A percentile compares a stretch with the other conserved stretches of the same genome.
Evolutionary conservation across 1,140 invertebrate species (phyloP).

Genomic region (Trichomalopsis sarcophagae): DNA sequence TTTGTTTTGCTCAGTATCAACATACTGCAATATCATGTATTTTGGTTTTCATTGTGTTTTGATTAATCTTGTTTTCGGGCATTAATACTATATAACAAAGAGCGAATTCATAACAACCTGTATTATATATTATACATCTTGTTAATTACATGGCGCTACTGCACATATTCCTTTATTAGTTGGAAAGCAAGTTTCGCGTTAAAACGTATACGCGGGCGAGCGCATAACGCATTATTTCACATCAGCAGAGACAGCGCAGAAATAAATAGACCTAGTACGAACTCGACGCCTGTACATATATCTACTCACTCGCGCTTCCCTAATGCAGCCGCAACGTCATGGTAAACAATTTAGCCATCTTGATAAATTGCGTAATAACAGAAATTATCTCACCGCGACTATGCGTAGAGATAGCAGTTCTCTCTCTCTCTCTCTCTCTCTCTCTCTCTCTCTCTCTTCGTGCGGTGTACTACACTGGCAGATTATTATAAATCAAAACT

Average conservation of each 20-base stretch:
- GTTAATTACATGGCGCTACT: background rate
- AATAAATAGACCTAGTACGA: background rate
- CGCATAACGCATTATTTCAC: background rate
- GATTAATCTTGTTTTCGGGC: too few relatives aligned
- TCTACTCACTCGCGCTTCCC: background rate
- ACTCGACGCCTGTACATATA: background rate
- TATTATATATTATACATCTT: background rate
- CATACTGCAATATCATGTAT: too few relatives aligned
- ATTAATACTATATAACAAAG: background rate
- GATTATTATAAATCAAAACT: slow-evolving; percentile 20
- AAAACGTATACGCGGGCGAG: background rate
- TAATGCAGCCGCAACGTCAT: background rate
- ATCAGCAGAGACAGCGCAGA: background rate
- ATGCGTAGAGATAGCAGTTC: background rate
- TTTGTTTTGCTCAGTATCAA: too few relatives aligned
- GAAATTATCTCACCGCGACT: background rate
- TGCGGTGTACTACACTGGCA: background rate
- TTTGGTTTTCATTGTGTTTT: too few relatives aligned
- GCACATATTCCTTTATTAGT: background rate
- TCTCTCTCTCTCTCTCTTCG: too few relatives aligned
- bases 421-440: too few relatives aligned
- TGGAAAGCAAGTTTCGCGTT: background rate
- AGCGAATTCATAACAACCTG: background rate
- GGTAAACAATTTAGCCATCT: background rate
- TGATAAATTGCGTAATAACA: background rate